phyloP scores from a whole-genome alignment of 2,888 invertebrate species.

The Heteromurus nitidus region DNA sequence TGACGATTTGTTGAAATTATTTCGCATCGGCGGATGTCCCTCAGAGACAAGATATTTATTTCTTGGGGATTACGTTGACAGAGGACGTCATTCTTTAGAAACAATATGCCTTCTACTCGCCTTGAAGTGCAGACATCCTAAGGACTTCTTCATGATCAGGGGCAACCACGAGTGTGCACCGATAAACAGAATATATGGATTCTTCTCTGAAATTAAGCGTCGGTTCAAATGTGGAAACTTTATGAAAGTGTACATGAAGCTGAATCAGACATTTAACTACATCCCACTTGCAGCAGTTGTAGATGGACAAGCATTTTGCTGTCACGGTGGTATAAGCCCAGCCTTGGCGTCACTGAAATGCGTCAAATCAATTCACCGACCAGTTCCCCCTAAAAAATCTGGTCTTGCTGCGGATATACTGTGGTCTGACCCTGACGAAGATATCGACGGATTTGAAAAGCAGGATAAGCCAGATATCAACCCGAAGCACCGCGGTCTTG shows the following conservation, averaged over 20 bases:
- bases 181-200: constrained; percentile 79
- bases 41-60: constrained; percentile 76
- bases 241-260: constrained; percentile 14
- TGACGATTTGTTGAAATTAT: constrained; percentile 77
- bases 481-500: constrained; percentile 57
- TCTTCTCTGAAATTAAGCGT: constrained; percentile 77
- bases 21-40: constrained; percentile 78
- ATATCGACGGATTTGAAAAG: constrained; percentile 51
- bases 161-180: constrained; percentile 79
- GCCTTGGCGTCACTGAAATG: constrained; percentile 12
- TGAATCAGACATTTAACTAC: constrained; percentile 78
- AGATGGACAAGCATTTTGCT: constrained; percentile 51
- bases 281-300: constrained; percentile 76
- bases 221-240: constrained; percentile 25
- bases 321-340: constrained; percentile 65
- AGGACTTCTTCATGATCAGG: constrained; percentile 79
- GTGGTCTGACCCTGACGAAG: constrained; percentile 62
- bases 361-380: constrained; percentile 27
- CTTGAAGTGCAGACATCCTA: constrained; percentile 79
- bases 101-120: constrained; percentile 78
- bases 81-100: constrained; percentile 78
- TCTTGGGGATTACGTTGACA: constrained; percentile 46
- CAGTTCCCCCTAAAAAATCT: constrained; percentile 5
- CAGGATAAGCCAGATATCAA: constrained; percentile 46
- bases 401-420: constrained; percentile 41